Percentiles rank a stretch among this genome's conserved stretches.
Evolutionary conservation across 2,797 vertebrate genomes (phyloP).

Genomic region (Oophaga sylvatica): DNA sequence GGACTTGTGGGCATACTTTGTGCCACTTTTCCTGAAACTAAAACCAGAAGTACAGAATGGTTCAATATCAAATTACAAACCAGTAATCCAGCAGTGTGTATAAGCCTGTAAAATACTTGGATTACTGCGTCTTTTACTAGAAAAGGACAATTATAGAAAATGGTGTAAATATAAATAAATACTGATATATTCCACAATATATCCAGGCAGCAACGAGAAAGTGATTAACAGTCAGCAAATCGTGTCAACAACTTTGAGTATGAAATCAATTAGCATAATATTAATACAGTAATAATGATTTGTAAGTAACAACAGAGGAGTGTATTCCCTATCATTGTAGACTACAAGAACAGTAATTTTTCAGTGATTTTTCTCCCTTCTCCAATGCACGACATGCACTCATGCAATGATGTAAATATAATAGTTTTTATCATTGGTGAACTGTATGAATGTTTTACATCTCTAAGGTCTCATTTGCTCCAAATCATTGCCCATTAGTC

Average conservation of each 20-base stretch:
- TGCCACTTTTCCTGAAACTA: too few species aligned
- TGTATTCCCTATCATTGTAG: background rate
- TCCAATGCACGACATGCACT: background rate
- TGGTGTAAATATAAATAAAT: background rate
- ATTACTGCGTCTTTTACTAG: background rate
- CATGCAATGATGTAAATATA: conserved; percentile 17
- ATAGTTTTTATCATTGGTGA: conserved; percentile 49
- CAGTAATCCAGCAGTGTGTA: too few species aligned
- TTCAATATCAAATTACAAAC: too few species aligned
- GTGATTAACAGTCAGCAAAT: background rate
- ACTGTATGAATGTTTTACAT: conserved; percentile 60
- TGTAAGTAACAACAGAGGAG: background rate
- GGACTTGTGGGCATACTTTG: too few species aligned
- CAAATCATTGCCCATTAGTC: conserved; percentile 64
- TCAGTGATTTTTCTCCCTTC: background rate
- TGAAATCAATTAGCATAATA: background rate
- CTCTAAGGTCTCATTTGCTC: conserved; percentile 63
- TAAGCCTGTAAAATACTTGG: background rate
- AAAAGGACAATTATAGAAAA: background rate
- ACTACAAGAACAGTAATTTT: background rate
- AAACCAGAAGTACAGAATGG: too few species aligned
- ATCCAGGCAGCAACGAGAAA: background rate
- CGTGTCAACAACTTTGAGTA: background rate
- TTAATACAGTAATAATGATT: background rate
- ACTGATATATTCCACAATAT: background rate